Percentiles rank a stretch among this genome's conserved stretches.
Conservation (phyloP, 2,113 vertebrate species). For the Astur gentilis region DNA sequence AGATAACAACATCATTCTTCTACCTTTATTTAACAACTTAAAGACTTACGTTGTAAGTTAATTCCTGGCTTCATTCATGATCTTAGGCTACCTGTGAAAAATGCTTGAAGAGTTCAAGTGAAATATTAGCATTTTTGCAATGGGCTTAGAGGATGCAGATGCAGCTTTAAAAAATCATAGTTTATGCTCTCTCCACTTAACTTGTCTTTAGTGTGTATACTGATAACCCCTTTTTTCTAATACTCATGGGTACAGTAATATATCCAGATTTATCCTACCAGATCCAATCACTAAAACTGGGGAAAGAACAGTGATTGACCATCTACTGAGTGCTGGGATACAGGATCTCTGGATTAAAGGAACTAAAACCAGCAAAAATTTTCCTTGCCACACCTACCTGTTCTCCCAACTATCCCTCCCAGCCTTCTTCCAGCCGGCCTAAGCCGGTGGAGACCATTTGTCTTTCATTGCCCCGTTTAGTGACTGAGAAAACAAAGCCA, state of each 20-base stretch:
- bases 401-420: not conserved
- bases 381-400: not conserved
- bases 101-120: not conserved
- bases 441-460: not conserved
- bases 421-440: not conserved
- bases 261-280: not conserved
- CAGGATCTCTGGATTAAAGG: not conserved
- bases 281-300: not conserved
- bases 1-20: not conserved
- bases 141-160: not conserved
- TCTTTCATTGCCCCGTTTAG: not conserved
- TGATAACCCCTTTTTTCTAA: not conserved
- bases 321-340: not conserved
- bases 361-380: not conserved
- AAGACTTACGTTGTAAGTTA: not conserved
- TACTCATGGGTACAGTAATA: not conserved
- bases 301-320: not conserved
- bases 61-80: not conserved
- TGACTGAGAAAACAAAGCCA: not conserved
- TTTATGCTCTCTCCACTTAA: not conserved
- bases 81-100: not conserved
- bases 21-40: not conserved
- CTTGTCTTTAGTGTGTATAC: not conserved
- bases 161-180: not conserved
- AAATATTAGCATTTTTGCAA: not conserved